Evolutionary conservation across 35 echinoderm and acorn worm species (phyloP), one percentile per base, ranked within the genome.

Genomic region (Stichopus chloronotus): DNA sequence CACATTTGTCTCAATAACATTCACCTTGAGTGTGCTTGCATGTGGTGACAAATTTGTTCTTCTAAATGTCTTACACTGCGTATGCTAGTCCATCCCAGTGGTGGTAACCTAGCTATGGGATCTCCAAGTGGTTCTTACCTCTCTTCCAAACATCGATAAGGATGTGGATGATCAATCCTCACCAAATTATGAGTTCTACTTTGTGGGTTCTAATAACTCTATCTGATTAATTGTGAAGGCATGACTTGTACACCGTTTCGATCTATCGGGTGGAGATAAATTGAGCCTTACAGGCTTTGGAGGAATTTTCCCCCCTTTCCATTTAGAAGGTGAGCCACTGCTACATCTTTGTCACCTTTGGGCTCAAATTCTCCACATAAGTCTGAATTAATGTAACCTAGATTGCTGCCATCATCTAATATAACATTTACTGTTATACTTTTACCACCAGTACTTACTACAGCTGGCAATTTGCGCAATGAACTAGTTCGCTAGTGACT

Each of bases 211-310:
- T 43, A 92, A 16, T 19, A 85, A 61, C 6, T 79, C 91, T 55
- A 78, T 92, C 59, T 85, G 84, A 84, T 85, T 92, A 60, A 79
- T 92, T 11, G 91, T 92, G 6, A 92, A 20, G 4, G 78, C 91
- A 92, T 52, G 52, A 43, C 68, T 25, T 55, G 6, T 85, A 56
- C 63, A 90, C 16, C 55, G 17, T 54, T 65, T 90, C 8, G 59
- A 22, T 25, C n/a, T 84, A 43, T 92, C 25, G 23, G 84, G 8
- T 59, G 78, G 9, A 79, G 77, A 82, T 52, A 92, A 14, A 56
- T 22, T 22, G 5, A 92, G 12, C 12, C 25, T 25, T 59, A 84
- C 91, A 60, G 91, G 80, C 24, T 92, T n/a, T 30, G 79, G 6
- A 20, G 14, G 61, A 82, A 92, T 68, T 56, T 82, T 55, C 84